A percentile compares a stretch with the other conserved stretches of the same genome.
Evolutionary conservation across 2,113 vertebrate genomes (phyloP).

Genomic region (Pheucticus melanocephalus): DNA sequence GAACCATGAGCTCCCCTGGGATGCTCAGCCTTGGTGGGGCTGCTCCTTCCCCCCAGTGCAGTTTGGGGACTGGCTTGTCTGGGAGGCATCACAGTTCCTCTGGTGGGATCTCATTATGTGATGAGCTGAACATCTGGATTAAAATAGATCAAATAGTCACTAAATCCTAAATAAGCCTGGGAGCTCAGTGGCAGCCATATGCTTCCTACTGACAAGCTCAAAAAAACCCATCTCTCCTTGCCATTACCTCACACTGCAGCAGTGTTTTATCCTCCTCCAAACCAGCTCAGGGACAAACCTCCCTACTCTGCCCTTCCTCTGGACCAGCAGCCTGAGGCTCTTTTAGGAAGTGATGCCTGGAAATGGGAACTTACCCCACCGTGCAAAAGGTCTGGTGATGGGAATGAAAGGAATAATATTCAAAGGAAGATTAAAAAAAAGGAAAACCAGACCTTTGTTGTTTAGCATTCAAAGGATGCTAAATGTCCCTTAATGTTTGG

Average conservation of each 20-base stretch:
- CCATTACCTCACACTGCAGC: constrained; percentile 20
- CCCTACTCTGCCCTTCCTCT: neutral
- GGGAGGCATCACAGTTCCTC: neutral
- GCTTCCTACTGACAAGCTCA: constrained; percentile 36
- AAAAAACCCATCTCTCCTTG: neutral
- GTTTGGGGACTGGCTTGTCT: neutral
- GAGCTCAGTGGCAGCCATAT: constrained; percentile 46
- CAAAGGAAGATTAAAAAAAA: neutral
- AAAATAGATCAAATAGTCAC: constrained; percentile 53
- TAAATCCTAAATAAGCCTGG: constrained; percentile 63
- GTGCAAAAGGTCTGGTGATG: neutral
- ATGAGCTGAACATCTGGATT: constrained; percentile 61
- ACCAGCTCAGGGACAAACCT: neutral
- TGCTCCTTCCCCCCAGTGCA: neutral
- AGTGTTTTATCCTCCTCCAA: neutral
- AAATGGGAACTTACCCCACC: neutral
- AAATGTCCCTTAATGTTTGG: neutral
- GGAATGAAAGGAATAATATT: neutral
- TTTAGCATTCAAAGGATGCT: neutral
- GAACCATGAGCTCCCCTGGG: too few species aligned
- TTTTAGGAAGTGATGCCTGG: neutral
- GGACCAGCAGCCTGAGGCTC: neutral
- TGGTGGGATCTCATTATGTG: constrained; percentile 58
- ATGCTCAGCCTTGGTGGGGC: too few species aligned
- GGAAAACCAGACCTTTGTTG: neutral